Base-by-base conservation (phyloP, 2,888 invertebrate species). In the Papilio demoleus region DNA sequence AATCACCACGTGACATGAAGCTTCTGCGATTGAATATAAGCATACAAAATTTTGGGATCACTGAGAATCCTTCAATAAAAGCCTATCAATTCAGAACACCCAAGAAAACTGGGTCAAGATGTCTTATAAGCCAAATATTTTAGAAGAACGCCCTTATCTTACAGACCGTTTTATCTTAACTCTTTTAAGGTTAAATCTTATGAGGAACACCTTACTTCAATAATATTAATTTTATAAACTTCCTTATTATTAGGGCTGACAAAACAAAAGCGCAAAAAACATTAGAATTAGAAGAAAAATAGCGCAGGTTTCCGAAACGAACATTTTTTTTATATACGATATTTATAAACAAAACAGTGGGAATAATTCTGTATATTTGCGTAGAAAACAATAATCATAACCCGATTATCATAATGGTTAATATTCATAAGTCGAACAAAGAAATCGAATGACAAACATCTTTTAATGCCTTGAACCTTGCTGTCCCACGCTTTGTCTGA, bases 341-440 rank as follows among this genome's bases (percentile, higher is more conserved):
- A n/a, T n/a, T n/a, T n/a, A n/a, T n/a, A n/a, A n/a, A n/a, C n/a
- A n/a, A n/a, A n/a, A n/a, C n/a, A n/a, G n/a, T n/a, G n/a, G n/a
- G n/a, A n/a, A n/a, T n/a, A n/a, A n/a, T n/a, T n/a, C n/a, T n/a
- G n/a, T n/a, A n/a, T n/a, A n/a, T n/a, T n/a, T n/a, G n/a, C 68
- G 61, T 36, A 59, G 59, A 59, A 59, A 38, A 59, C 59, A 17
- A 31, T 58, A 58, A 59, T 36, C 34, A 11, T 36, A 24, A 17
- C 17, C 38, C 58, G 24, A 50, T 67, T 67, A 47, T 24, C 59
- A 60, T 60, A 47, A 22, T 24, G 36, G 17, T 67, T 31, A 60
- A 61, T 67, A 67, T 67, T 67, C 50, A 62, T 62, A 22, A 27
- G 5, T 12, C 40, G 62, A 56, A 62, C 53, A 67, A 67, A 42